Base-by-base conservation (phyloP, 1,140 invertebrate species). In the Brachionus rubens region DNA sequence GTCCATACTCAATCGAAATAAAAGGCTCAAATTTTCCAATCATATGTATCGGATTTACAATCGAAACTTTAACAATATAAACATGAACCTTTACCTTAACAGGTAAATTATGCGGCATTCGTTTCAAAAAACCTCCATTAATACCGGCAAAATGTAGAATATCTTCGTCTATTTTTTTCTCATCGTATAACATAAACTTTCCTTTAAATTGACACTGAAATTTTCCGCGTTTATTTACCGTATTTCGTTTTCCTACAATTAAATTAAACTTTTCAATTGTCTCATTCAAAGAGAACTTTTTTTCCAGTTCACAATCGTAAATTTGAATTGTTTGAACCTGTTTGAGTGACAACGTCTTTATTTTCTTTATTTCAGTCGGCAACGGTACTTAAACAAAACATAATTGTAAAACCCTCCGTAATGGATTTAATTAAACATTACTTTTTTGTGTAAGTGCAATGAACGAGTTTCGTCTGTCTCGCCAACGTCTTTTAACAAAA, bases 141-240 rank as follows among this genome's bases (percentile, higher is more conserved):
- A 72, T 50, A n/a, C n/a, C 28, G 46, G 50, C 48, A 72, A 30
- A 48, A 5, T 72, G 28, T 4, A 28, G n/a, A 16, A 72, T 28
- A 30, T 48, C 50, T 26, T 54, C 43, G 24, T 33, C 33, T 21
- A 72, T 5, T 40, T 30, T 24, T 21, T 48, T 50, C 21, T 72
- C 68, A 28, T 72, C 68, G 33, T 72, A 72, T 3, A 72, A 33
- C 46, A 72, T 48, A 50, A 72, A 72, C n/a, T 72, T 72, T 33
- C 68, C 68, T n/a, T 72, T 72, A 24, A 72, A 72, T 7, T 50
- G 47, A 33, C 68, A 50, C 40, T 65, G 59, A 40, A 50, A 40
- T n/a, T 48, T 28, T 10, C 33, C 68, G 19, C 50, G 28, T 12
- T 50, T 48, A n/a, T n/a, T 21, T 12, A 33, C 5, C 1, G 68